Conservation (phyloP, 2,113 vertebrate genomes). For the Neoarius graeffei region DNA sequence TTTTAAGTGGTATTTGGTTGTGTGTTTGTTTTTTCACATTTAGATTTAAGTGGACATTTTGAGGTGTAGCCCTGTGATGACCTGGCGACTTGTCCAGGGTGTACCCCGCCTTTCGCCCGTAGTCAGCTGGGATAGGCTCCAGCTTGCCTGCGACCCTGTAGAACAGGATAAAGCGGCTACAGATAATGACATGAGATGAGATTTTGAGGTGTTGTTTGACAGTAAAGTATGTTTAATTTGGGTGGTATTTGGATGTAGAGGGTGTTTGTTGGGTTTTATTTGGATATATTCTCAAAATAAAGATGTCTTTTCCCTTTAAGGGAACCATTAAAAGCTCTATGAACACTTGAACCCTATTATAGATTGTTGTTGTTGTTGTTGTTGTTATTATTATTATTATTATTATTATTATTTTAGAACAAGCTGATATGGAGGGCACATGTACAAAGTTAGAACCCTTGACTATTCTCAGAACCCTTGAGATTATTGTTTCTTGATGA, state of each 20-base stretch:
- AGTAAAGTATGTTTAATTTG: background rate
- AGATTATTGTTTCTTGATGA: background rate
- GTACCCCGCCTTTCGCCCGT: no score
- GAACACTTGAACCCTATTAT: background rate
- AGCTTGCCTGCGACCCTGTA: no score
- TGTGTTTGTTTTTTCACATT: background rate
- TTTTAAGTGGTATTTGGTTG: background rate
- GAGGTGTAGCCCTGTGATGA: no score
- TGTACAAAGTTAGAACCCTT: background rate
- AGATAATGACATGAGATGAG: no score
- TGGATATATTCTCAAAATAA: background rate
- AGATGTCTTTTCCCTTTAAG: background rate
- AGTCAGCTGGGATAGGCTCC: no score
- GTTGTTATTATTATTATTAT: background rate
- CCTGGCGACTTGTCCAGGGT: no score
- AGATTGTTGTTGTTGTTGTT: background rate
- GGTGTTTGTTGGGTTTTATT: background rate
- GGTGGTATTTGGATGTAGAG: background rate
- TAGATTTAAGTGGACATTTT: background rate
- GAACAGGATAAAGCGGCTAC: no score
- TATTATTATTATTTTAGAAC: background rate
- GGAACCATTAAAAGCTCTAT: background rate
- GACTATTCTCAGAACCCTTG: background rate
- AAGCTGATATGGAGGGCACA: background rate
- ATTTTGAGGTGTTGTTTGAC: background rate